A percentile compares a stretch with the other conserved stretches of the same genome.
phyloP scores from a whole-genome alignment of 2,888 invertebrate genomes.

The Pristionchus japonicus region DNA sequence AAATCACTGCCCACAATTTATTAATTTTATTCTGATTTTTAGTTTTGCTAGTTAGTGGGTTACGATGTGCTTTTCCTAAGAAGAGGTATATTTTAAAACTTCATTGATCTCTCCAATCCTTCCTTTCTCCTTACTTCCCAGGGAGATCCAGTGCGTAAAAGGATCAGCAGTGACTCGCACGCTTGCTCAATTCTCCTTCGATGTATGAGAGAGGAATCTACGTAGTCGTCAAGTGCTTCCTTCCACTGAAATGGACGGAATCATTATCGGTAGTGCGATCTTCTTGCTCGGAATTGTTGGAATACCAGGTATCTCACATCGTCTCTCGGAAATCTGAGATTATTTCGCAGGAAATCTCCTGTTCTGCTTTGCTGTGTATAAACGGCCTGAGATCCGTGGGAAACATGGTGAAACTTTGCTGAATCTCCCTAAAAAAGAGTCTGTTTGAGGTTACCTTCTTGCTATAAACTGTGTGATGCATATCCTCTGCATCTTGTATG shows the following conservation, averaged over 20 bases:
- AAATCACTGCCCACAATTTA: no score
- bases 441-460: background rate
- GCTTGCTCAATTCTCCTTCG: background rate
- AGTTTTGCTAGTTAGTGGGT: no score
- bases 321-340: background rate
- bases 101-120: background rate
- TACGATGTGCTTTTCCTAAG: no score
- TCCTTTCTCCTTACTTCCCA: background rate
- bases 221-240: no score
- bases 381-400: background rate
- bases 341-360: background rate
- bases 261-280: background rate
- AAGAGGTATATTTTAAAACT: background rate
- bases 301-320: background rate
- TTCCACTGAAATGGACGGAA: background rate
- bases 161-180: background rate
- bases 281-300: conserved; percentile 3
- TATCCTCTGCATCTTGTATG: background rate
- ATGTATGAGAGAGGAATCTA: no score
- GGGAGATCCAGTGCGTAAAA: background rate
- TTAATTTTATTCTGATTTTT: no score
- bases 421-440: background rate
- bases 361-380: conserved; percentile 8
- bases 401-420: background rate
- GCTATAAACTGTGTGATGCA: conserved; percentile 22